Conservation (phyloP, 2,797 vertebrate species). For the Rallus crepitans region DNA sequence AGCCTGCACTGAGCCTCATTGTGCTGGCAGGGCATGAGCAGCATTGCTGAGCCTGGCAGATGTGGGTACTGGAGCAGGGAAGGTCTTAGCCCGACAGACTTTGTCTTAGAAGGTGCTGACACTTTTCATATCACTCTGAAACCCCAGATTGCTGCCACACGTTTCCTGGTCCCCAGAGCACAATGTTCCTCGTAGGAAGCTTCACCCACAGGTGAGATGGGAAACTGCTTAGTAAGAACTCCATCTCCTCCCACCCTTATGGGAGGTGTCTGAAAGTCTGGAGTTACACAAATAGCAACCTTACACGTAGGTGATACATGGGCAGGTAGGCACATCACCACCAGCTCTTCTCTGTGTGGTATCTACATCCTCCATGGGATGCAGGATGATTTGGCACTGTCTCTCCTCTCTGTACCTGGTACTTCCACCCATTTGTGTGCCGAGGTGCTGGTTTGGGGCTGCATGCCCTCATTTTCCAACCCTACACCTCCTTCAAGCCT, state of each 20-base stretch:
- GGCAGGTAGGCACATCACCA: background rate
- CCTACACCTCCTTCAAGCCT: constrained; percentile 20
- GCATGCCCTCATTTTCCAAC: constrained; percentile 25
- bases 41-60: background rate
- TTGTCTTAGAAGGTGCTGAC: background rate
- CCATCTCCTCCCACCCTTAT: background rate
- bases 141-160: background rate
- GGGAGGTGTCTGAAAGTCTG: background rate
- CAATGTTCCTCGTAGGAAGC: background rate
- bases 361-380: background rate
- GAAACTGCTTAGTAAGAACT: background rate
- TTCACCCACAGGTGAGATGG: background rate
- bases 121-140: background rate
- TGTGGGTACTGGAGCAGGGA: background rate
- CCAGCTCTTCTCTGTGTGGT: background rate
- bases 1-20: background rate
- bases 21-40: background rate
- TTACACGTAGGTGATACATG: background rate
- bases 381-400: background rate
- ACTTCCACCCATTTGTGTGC: constrained; percentile 1
- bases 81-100: background rate
- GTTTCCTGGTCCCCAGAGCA: background rate
- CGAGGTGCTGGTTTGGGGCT: constrained; percentile 1
- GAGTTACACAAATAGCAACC: background rate
- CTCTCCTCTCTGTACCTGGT: background rate